A percentile compares a stretch with the other conserved stretches of the same genome.
phyloP scores from a whole-genome alignment of 2,797 vertebrate genomes.

The Brachyalestes nurse region DNA sequence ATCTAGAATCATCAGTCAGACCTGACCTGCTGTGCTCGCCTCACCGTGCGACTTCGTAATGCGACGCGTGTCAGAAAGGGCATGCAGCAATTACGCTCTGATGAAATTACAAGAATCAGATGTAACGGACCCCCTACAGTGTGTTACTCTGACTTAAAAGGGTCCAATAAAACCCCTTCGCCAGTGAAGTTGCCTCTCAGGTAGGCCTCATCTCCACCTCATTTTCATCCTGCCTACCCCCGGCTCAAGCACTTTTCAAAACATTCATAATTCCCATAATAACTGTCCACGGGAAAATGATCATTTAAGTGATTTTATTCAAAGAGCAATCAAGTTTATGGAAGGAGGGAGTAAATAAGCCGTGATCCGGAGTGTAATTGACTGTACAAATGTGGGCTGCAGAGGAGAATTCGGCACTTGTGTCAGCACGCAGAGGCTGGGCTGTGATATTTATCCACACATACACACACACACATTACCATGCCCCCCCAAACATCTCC shows the following conservation, averaged over 20 bases:
- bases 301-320: conserved; percentile 85
- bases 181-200: neutral
- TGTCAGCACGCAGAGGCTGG: neutral
- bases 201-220: neutral
- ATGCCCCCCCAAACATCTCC: neutral
- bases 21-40: neutral
- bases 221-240: neutral
- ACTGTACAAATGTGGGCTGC: conserved; percentile 86
- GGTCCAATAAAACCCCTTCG: neutral
- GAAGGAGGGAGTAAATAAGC: conserved; percentile 86
- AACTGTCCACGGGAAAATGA: conserved; percentile 80
- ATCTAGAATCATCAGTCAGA: neutral
- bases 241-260: conserved; percentile 5
- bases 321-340: conserved; percentile 87
- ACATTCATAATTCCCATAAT: conserved; percentile 20
- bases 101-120: neutral
- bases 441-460: conserved; percentile 12
- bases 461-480: neutral
- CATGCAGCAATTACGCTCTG: neutral
- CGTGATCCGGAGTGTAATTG: conserved; percentile 85
- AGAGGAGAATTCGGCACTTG: conserved; percentile 73
- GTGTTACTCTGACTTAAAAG: neutral
- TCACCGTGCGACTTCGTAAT: neutral
- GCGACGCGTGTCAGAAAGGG: conserved; percentile 17
- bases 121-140: neutral